Conservation (phyloP, 2,888 invertebrate genomes). For the Nemapogon koenigi region DNA sequence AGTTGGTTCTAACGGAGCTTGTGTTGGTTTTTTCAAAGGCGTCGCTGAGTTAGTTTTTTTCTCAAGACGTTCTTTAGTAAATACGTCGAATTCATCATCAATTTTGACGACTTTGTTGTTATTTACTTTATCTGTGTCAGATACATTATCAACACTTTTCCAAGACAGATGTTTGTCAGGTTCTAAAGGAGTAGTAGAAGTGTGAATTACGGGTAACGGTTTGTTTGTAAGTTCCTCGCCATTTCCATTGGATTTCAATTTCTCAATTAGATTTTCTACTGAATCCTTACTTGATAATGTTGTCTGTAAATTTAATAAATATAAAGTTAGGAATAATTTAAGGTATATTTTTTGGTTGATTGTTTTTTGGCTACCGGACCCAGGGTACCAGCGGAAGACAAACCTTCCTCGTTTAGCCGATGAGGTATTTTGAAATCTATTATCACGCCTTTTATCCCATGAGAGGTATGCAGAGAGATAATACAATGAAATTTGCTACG, state of each 20-base stretch:
- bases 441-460: no score
- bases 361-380: no score
- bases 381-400: no score
- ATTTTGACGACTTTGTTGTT: no score
- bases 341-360: no score
- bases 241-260: constrained; percentile 25
- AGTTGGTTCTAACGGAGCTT: constrained; percentile 34
- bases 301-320: constrained; percentile 30
- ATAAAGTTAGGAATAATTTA: no score
- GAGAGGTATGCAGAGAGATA: no score
- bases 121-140: no score
- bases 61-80: constrained; percentile 50
- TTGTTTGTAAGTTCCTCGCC: constrained; percentile 19
- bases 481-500: no score
- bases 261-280: constrained; percentile 32
- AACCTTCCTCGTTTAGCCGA: no score
- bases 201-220: constrained; percentile 20
- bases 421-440: no score
- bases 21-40: constrained; percentile 31
- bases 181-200: constrained; percentile 44
- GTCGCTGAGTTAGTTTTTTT: constrained; percentile 24
- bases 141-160: constrained; percentile 36
- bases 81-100: constrained; percentile 55
- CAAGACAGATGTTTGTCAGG: constrained; percentile 34
- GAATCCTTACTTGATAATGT: constrained; percentile 43